Conservation (phyloP, 2,888 invertebrate genomes). For the Yponomeuta malinellus region DNA sequence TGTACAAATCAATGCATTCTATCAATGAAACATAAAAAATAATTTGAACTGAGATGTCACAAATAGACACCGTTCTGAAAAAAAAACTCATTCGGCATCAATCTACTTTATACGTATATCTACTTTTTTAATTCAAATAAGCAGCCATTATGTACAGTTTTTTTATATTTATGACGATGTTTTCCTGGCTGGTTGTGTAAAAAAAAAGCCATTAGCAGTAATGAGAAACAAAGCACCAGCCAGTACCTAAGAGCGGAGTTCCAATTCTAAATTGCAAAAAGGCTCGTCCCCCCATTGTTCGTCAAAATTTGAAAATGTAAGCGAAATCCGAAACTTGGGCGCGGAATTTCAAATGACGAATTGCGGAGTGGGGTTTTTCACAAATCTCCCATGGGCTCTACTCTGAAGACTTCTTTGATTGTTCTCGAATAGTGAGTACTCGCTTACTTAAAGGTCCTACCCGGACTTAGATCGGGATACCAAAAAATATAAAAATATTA, state of each 20-base stretch:
- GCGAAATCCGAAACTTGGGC: constrained; percentile 62
- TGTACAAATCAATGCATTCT: no score
- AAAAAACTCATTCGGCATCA: no score
- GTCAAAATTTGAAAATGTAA: constrained; percentile 51
- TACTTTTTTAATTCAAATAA: no score
- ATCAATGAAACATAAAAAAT: no score
- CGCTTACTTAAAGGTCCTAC: no score
- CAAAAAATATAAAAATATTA: no score
- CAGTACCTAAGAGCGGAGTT: background rate
- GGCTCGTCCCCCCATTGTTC: constrained; percentile 22
- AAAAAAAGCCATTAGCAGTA: background rate
- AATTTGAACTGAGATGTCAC: no score
- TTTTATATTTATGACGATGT: background rate
- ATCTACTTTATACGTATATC: no score
- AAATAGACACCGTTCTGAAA: no score
- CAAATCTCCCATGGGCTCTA: constrained; percentile 8
- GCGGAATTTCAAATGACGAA: constrained; percentile 73
- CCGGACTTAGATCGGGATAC: no score
- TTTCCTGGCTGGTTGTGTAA: background rate
- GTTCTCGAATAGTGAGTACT: background rate
- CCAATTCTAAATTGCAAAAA: constrained; percentile 48
- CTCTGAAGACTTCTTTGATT: background rate
- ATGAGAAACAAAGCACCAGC: background rate
- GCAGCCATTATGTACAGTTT: background rate
- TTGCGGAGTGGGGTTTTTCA: constrained; percentile 66